Evolutionary conservation across 2,888 invertebrate species (phyloP).

Genomic region (Embidobia sp.): DNA sequence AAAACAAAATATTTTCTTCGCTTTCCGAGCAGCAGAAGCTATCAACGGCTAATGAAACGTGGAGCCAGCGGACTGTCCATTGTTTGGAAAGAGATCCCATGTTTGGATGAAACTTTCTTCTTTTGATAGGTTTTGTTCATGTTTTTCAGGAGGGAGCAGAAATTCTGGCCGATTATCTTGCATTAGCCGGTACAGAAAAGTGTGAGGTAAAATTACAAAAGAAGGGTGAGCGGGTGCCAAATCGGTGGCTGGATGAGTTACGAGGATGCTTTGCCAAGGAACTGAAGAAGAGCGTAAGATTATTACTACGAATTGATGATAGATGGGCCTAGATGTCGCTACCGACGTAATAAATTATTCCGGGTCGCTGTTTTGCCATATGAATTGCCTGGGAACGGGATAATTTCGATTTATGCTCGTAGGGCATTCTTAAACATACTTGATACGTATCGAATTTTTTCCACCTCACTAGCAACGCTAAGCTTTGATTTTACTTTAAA

Average conservation of each 20-base stretch:
- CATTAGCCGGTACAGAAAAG: conserved; percentile 53
- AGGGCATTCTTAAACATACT: conserved; percentile 43
- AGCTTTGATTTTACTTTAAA: conserved; percentile 29
- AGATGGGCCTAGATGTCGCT: conserved; percentile 56
- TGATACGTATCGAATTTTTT: conserved; percentile 45
- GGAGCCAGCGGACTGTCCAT: conserved; percentile 35
- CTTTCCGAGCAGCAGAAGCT: conserved; percentile 1
- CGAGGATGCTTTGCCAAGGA: conserved; percentile 52
- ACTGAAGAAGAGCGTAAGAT: conserved; percentile 61
- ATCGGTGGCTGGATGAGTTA: conserved; percentile 59
- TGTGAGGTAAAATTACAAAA: conserved; percentile 55
- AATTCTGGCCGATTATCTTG: conserved; percentile 62
- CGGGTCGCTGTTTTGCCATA: conserved; percentile 51
- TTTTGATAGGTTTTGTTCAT: conserved; percentile 33
- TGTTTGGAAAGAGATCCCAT: conserved; percentile 30
- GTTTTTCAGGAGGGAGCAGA: conserved; percentile 30
- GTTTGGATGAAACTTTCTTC: conserved; percentile 10
- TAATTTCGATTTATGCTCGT: conserved; percentile 53
- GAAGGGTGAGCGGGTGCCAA: conserved; percentile 61
- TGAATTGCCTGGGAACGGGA: conserved; percentile 48
- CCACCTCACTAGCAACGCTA: conserved; percentile 13
- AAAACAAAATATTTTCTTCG: conserved; percentile 15
- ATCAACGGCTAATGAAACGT: conserved; percentile 40
- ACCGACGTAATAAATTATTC: conserved; percentile 58
- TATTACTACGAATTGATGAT: conserved; percentile 64